phyloP scores from a whole-genome alignment of 2,888 invertebrate species.

The Drosophila subsilvestris region DNA sequence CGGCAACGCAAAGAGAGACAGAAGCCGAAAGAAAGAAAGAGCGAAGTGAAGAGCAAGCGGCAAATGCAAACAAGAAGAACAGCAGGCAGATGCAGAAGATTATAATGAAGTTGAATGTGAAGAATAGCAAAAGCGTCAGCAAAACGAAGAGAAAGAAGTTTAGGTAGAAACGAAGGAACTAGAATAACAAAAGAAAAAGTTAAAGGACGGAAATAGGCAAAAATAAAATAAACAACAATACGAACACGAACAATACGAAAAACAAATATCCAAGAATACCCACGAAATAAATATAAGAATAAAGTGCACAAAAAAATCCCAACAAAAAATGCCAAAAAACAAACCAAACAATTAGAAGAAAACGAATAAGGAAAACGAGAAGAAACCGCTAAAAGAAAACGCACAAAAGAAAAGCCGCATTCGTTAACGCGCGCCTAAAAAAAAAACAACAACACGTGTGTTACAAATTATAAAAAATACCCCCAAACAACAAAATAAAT shows the following conservation, averaged over 20 bases:
- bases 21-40: neutral
- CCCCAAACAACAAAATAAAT: neutral
- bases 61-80: constrained; percentile 2
- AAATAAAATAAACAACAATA: neutral
- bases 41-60: constrained; percentile 16
- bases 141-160: neutral
- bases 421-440: constrained; percentile 33
- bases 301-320: neutral
- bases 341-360: neutral
- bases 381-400: neutral
- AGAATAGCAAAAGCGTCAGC: neutral
- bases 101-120: neutral
- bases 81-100: neutral
- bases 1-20: neutral
- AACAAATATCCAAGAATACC: neutral
- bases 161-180: neutral
- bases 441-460: constrained; percentile 2
- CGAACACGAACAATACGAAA: no score
- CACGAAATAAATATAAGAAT: neutral
- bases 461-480: constrained; percentile 8
- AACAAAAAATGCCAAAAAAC: neutral
- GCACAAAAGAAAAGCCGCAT: constrained; percentile 5
- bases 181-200: no score
- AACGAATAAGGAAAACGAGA: no score
- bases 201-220: neutral